Percentiles rank a stretch among this genome's conserved stretches.
Conservation (phyloP, 2,797 vertebrate species). For the Austrolebias charrua region DNA sequence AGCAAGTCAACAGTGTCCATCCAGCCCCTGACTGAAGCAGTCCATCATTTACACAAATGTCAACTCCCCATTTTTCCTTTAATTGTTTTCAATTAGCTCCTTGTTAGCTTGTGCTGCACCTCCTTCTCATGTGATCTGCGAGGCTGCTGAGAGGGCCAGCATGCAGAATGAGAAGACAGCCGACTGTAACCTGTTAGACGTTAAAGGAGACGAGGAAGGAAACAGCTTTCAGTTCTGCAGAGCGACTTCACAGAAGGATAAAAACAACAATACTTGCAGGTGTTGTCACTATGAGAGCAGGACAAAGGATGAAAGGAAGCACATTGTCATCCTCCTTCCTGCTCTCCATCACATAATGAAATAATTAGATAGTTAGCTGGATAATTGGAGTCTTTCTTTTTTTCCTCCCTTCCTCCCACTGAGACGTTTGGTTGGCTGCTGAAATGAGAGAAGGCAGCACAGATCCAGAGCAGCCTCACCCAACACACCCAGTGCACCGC, state of each 20-base stretch:
- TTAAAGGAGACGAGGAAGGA: neutral
- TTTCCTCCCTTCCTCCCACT: constrained; percentile 43
- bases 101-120: constrained; percentile 31
- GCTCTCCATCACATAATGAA: constrained; percentile 67
- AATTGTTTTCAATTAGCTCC: constrained; percentile 60
- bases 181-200: neutral
- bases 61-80: constrained; percentile 26
- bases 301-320: constrained; percentile 44
- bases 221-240: neutral
- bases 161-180: neutral
- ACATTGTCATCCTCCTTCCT: constrained; percentile 60
- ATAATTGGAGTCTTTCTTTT: constrained; percentile 64
- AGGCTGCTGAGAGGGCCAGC: neutral
- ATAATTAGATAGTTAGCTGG: constrained; percentile 71
- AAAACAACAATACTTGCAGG: constrained; percentile 41
- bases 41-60: constrained; percentile 23
- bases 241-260: constrained; percentile 20
- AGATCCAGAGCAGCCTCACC: constrained; percentile 23
- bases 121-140: neutral
- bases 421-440: constrained; percentile 41
- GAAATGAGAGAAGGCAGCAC: constrained; percentile 11
- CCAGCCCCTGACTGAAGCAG: neutral
- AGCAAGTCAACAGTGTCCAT: constrained; percentile 17
- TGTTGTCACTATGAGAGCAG: constrained; percentile 40
- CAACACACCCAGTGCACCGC: constrained; percentile 4